These are phyloP conservation scores for Melieria omissa DNA, from an alignment of 2,888 invertebrate genomes.

Conservation along the genomic window DNA sequence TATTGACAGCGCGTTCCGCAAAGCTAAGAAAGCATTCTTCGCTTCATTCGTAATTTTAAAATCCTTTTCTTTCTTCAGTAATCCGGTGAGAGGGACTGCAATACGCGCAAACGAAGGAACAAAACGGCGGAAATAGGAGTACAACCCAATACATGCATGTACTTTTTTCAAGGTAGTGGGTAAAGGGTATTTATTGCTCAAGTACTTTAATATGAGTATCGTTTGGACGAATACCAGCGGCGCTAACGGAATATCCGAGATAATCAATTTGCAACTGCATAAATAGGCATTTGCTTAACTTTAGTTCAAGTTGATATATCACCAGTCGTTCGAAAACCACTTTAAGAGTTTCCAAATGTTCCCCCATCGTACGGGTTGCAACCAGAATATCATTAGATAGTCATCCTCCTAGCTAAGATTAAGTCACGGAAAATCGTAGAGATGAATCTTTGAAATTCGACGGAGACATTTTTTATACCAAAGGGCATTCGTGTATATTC, in stretches of 20 bases:
- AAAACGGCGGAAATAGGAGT: background rate
- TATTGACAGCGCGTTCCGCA: too few species aligned
- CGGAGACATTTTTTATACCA: too few species aligned
- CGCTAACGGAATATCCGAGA: background rate
- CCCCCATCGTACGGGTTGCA: too few species aligned
- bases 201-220: too few species aligned
- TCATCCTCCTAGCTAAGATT: background rate
- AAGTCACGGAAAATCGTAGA: background rate
- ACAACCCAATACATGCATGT: too few species aligned
- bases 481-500: background rate
- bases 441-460: background rate
- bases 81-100: too few species aligned
- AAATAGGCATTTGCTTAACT: background rate
- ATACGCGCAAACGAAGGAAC: background rate
- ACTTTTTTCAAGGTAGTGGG: background rate
- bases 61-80: too few species aligned
- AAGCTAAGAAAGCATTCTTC: too few species aligned
- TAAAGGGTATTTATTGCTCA: background rate
- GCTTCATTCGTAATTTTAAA: too few species aligned
- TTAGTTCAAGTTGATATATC: background rate
- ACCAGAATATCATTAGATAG: constrained; percentile 3
- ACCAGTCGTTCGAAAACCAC: background rate
- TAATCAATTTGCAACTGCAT: background rate
- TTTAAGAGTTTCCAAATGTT: constrained; percentile 8
- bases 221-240: too few species aligned